Evolutionary conservation across 2,797 vertebrate genomes (phyloP).

Genomic region (Agapornis canus): DNA sequence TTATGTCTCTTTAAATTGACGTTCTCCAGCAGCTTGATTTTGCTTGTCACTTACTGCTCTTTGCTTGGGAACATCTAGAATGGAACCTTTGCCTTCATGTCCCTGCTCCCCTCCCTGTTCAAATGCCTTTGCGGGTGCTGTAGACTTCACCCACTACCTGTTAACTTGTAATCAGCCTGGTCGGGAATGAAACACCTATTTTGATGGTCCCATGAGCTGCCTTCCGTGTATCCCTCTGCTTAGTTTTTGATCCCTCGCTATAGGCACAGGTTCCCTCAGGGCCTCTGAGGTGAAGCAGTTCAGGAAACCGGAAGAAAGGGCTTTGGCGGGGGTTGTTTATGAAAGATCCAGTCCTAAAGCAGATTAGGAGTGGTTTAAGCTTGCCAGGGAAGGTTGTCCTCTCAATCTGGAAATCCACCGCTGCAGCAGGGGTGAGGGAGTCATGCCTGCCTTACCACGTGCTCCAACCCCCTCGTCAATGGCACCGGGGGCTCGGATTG

Average conservation of each 20-base stretch:
- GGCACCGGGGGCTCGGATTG: not conserved
- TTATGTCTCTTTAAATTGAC: not conserved
- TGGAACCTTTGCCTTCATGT: not conserved
- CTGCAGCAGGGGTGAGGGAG: not conserved
- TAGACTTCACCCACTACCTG: accelerated
- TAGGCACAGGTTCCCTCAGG: slow-evolving; percentile 23
- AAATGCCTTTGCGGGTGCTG: not conserved
- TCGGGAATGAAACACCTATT: not conserved
- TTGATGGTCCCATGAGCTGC: not conserved
- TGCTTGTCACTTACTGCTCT: not conserved
- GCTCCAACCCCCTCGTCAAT: not conserved
- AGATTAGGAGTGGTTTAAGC: slow-evolving; percentile 68
- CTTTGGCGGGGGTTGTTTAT: slow-evolving; percentile 58
- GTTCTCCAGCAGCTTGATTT: not conserved
- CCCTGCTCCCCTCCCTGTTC: not conserved
- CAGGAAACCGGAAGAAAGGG: slow-evolving; percentile 60
- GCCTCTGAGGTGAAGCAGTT: slow-evolving; percentile 61
- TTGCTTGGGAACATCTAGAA: not conserved
- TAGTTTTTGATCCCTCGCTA: not conserved
- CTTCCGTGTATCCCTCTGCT: not conserved
- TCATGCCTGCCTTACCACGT: slow-evolving; percentile 50
- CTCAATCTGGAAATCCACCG: slow-evolving; percentile 50
- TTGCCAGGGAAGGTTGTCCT: slow-evolving; percentile 60
- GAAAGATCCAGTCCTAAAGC: slow-evolving; percentile 57
- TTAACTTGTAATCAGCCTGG: not conserved